Evolutionary conservation across 2,888 invertebrate genomes (phyloP).

Genomic region (Drosophila merina): DNA sequence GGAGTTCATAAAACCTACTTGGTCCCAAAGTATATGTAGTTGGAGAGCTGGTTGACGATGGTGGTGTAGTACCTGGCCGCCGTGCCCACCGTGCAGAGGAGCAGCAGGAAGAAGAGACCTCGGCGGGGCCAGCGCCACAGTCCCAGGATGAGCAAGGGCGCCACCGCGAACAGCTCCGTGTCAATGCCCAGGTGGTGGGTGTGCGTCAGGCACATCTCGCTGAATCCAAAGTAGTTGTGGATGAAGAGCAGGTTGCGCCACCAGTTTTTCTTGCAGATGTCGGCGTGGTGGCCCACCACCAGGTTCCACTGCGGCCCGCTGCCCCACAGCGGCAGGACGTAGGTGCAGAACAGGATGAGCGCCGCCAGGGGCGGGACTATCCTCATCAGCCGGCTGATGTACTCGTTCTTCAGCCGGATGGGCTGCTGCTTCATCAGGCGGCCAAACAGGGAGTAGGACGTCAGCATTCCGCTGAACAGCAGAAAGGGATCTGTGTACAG

Average conservation of each 20-base stretch:
- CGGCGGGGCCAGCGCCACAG: slow-evolving; percentile 87
- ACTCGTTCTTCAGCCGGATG: slow-evolving; percentile 86
- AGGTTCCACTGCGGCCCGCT: slow-evolving; percentile 89
- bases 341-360: slow-evolving; percentile 88
- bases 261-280: slow-evolving; percentile 88
- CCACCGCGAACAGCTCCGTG: slow-evolving; percentile 87
- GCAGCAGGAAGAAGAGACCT: slow-evolving; percentile 84
- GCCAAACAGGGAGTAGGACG: slow-evolving; percentile 87
- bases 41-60: slow-evolving; percentile 86
- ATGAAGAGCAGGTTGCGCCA: slow-evolving; percentile 89
- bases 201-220: slow-evolving; percentile 89
- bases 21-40: slow-evolving; percentile 88
- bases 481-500: slow-evolving; percentile 90
- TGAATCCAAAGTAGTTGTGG: slow-evolving; percentile 90
- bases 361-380: slow-evolving; percentile 88
- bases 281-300: slow-evolving; percentile 88
- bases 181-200: slow-evolving; percentile 90
- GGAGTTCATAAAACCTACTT: slow-evolving; percentile 85
- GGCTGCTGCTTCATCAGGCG: slow-evolving; percentile 85
- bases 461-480: slow-evolving; percentile 88
- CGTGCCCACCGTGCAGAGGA: slow-evolving; percentile 86
- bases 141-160: slow-evolving; percentile 86
- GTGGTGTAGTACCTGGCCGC: slow-evolving; percentile 87
- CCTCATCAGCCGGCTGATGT: slow-evolving; percentile 87
- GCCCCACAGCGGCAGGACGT: slow-evolving; percentile 86